Conservation (phyloP, 2,888 invertebrate species). For the Andrena hattorfiana region DNA sequence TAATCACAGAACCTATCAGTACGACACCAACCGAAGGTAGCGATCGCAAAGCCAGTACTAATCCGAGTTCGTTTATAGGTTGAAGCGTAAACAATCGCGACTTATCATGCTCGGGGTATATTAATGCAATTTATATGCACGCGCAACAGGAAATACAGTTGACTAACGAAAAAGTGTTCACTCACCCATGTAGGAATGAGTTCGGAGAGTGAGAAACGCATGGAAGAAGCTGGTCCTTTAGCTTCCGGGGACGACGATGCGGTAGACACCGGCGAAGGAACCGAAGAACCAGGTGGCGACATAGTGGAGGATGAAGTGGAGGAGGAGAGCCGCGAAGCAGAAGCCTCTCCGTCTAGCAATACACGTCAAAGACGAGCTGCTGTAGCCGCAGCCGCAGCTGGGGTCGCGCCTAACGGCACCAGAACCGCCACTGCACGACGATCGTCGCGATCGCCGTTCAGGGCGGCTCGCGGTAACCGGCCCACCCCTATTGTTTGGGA, state of each 20-base stretch:
- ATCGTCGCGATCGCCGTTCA: constrained; percentile 80
- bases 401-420: constrained; percentile 69
- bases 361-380: constrained; percentile 84
- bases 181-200: constrained; percentile 85
- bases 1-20: constrained; percentile 78
- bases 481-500: constrained; percentile 89
- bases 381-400: constrained; percentile 78
- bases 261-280: constrained; percentile 77
- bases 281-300: constrained; percentile 83
- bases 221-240: constrained; percentile 76
- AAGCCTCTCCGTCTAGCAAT: constrained; percentile 89
- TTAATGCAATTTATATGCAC: neutral
- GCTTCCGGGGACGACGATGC: constrained; percentile 78
- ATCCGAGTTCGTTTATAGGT: constrained; percentile 6
- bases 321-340: constrained; percentile 93
- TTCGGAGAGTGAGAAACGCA: constrained; percentile 88
- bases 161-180: constrained; percentile 60
- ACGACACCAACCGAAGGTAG: constrained; percentile 78
- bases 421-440: constrained; percentile 79
- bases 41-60: constrained; percentile 14
- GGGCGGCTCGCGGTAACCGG: constrained; percentile 83
- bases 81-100: constrained; percentile 5
- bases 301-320: constrained; percentile 83
- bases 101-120: constrained; percentile 13
- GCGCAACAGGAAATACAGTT: neutral